Percentiles rank a stretch among this genome's conserved stretches.
These are phyloP conservation scores for Asarcornis scutulata DNA, from an alignment of 2,113 vertebrate genomes.

Conservation along the genomic window DNA sequence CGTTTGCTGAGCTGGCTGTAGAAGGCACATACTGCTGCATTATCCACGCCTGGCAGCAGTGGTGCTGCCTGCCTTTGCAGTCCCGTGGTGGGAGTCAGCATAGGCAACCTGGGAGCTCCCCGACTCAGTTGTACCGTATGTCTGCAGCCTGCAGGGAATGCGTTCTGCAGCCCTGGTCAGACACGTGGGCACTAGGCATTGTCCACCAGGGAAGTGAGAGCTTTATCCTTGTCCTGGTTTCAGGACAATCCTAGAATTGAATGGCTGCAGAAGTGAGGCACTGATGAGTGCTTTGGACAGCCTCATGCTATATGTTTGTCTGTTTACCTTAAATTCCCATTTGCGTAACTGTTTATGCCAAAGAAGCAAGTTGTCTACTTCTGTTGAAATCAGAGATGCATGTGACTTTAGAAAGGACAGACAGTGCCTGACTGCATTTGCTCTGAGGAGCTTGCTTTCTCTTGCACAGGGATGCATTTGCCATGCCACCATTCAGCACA, in stretches of 20 bases:
- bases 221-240: not conserved
- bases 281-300: not conserved
- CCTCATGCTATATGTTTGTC: rapidly evolving
- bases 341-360: not conserved
- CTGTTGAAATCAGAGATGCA: not conserved
- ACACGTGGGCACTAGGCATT: rapidly evolving
- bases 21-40: not conserved
- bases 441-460: not conserved
- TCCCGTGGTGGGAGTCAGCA: rapidly evolving
- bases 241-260: not conserved
- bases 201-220: not conserved
- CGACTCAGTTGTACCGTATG: rapidly evolving
- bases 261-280: not conserved
- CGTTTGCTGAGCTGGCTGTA: not conserved
- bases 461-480: not conserved
- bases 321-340: not conserved
- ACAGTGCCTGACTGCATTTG: not conserved
- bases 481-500: rapidly evolving
- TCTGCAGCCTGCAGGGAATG: not conserved
- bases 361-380: rapidly evolving
- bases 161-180: not conserved
- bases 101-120: not conserved
- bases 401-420: not conserved
- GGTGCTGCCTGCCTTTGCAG: not conserved
- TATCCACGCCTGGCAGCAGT: not conserved